Evolutionary conservation across 2,888 invertebrate species (phyloP), one percentile per base, ranked within the genome.

Genomic region (Andrena flavipes): DNA sequence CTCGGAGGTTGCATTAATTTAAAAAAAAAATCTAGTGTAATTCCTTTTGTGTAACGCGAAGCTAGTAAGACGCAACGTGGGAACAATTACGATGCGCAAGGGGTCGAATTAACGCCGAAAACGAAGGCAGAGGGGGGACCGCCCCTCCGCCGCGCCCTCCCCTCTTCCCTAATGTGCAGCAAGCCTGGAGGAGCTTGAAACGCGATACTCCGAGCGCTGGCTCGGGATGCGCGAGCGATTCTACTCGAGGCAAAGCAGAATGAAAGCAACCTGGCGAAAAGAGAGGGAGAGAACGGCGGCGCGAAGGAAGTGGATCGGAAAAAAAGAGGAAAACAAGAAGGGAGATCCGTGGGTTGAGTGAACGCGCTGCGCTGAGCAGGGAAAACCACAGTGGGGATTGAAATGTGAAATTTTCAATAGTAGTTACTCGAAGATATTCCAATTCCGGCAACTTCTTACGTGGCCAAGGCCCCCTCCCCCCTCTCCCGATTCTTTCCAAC

Each of bases 101-200:
- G 68, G 8, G 26, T 59, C 42, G 59, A 60, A 60, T 60, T 7
- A 29, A 20, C 42, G 30, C 23, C 20, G 30, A 48, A 59, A 33
- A 70, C 59, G 70, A 59, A 30, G 29, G 54, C 20, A 23, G 56
- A 56, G 23, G 10, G 23, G 23, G 13, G 23, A 0, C 10, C 8
- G 54, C n/a, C 20, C 20, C n/a, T 54, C 6, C 20, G n/a, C 26
- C 8, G 30, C 68, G n/a, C 54, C 30, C 56, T 16, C 33, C 60
- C 59, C 76, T 35, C 74, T 77, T 65, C 54, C 76, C 76, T 83
- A 72, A 49, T 69, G 76, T 71, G 80, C 84, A 80, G 83, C 69
- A 20, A n/a, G 85, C 60, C 81, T 80, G 86, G 80, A 85, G 81
- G 80, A 87, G 88, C 88, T 87, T 91, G 90, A 91, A 91, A 91